phyloP scores from a whole-genome alignment of 2,113 vertebrate species.

The Macrotis lagotis region DNA sequence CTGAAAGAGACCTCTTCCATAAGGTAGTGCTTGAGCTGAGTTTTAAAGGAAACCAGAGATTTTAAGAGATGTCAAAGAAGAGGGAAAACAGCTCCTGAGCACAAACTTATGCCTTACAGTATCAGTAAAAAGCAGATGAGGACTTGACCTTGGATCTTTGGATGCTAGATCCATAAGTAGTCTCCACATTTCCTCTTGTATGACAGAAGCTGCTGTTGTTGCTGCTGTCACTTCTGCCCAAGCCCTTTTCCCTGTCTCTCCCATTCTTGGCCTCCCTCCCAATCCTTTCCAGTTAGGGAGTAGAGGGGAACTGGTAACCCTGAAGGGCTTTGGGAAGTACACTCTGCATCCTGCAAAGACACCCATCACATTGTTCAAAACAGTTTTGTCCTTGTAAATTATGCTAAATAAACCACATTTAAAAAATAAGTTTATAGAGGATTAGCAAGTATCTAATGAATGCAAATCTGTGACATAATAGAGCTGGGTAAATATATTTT shows the following conservation, averaged over 20 bases:
- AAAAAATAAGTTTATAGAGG: constrained; percentile 63
- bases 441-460: constrained; percentile 80
- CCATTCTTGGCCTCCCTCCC: background rate
- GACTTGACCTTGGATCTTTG: background rate
- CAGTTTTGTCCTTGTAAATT: constrained; percentile 49
- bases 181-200: background rate
- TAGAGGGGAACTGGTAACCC: background rate
- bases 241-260: background rate
- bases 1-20: background rate
- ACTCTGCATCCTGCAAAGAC: background rate
- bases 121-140: background rate
- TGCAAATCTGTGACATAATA: constrained; percentile 81
- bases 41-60: background rate
- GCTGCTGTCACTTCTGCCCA: background rate
- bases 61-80: background rate
- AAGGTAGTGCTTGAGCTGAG: background rate
- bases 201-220: background rate
- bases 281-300: background rate
- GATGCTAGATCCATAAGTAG: background rate
- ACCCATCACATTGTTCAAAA: constrained; percentile 28
- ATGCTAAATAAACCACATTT: constrained; percentile 48
- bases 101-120: background rate
- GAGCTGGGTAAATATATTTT: constrained; percentile 82
- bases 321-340: rapidly evolving
- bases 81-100: background rate